Evolutionary conservation across 2,888 invertebrate genomes (phyloP).

Genomic region (Ferrisia virgata): DNA sequence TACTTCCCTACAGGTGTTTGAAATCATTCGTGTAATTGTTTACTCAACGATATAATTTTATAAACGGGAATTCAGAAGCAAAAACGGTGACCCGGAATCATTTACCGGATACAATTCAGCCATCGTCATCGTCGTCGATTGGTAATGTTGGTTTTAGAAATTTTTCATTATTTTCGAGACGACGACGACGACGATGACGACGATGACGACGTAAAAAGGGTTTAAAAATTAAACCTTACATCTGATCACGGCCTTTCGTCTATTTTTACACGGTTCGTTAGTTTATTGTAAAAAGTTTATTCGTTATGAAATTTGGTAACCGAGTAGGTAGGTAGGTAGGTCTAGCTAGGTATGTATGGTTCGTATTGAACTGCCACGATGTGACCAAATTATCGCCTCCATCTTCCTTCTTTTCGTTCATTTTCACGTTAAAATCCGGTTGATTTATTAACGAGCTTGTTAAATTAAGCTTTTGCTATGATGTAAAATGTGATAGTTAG

Average conservation of each 20-base stretch:
- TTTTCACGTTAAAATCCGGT: too few relatives aligned
- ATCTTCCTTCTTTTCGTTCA: too few relatives aligned
- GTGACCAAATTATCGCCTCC: too few relatives aligned
- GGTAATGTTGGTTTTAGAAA: neutral
- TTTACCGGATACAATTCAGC: neutral
- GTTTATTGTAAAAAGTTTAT: neutral
- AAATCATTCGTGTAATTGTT: slow-evolving; percentile 7
- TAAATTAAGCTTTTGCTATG: too few relatives aligned
- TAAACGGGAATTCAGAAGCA: neutral
- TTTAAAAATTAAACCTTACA: neutral
- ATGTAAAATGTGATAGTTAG: too few relatives aligned
- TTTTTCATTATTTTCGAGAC: neutral
- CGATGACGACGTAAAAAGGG: too few relatives aligned
- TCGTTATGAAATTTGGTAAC: neutral
- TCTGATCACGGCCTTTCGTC: neutral
- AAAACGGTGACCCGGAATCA: neutral
- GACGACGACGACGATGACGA: too few relatives aligned
- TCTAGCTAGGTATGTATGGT: too few relatives aligned
- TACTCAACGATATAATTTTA: neutral
- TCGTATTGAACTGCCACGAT: neutral
- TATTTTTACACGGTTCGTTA: neutral
- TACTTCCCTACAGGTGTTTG: neutral
- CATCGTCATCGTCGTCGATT: neutral
- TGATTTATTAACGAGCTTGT: too few relatives aligned
- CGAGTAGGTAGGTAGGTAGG: too few relatives aligned